phyloP scores from a whole-genome alignment of 2,888 invertebrate species.

The Branchipolynoe longqiensis region DNA sequence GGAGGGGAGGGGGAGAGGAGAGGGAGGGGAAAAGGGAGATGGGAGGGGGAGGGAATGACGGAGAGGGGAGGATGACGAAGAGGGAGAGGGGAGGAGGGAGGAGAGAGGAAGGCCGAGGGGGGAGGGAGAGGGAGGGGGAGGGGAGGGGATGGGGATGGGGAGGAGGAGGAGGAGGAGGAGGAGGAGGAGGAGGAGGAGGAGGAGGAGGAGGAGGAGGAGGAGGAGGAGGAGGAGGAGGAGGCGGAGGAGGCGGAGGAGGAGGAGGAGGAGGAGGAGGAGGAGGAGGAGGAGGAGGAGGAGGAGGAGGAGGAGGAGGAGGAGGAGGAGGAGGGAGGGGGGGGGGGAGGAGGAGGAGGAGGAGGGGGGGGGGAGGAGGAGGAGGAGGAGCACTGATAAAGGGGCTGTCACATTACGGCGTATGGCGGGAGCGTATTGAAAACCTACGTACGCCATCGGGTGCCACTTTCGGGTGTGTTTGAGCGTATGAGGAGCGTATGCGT shows the following conservation, averaged over 20 bases:
- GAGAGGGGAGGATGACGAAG: slow-evolving; percentile 2
- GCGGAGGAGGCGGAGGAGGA: slow-evolving; percentile 23
- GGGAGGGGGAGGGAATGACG: neutral
- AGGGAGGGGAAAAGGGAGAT: neutral
- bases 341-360: slow-evolving; percentile 38
- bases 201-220: neutral
- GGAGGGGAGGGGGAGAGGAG: neutral
- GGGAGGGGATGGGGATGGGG: neutral
- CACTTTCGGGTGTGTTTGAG: too few species aligned
- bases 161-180: neutral
- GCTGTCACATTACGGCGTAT: too few species aligned
- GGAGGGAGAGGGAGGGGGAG: neutral
- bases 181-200: neutral
- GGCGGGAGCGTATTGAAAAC: too few species aligned
- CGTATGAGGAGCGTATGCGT: too few species aligned
- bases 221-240: neutral
- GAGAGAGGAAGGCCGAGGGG: neutral
- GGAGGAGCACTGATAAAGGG: neutral
- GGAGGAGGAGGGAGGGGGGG: slow-evolving; percentile 21
- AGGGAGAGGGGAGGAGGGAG: neutral
- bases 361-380: neutral
- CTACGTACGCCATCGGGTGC: too few species aligned
- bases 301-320: neutral
- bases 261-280: neutral
- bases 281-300: neutral